Evolutionary conservation across 2,888 invertebrate genomes (phyloP).

Genomic region (Dorcus hopei): DNA sequence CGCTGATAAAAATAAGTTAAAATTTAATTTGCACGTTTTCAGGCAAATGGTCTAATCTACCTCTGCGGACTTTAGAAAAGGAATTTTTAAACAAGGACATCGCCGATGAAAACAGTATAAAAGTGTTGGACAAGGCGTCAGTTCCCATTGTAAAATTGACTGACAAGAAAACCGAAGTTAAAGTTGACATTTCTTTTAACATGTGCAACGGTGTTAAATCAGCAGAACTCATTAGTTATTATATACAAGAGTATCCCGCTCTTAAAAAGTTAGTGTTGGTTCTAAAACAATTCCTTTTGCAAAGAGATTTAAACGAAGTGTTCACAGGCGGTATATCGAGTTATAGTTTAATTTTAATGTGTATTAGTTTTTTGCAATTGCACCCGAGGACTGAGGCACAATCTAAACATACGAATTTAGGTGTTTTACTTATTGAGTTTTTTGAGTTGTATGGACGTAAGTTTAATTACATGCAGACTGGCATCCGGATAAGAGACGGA

Average conservation of each 20-base stretch:
- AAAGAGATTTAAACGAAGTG: constrained; percentile 98
- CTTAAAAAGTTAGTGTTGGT: constrained; percentile 94
- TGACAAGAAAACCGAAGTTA: constrained; percentile 80
- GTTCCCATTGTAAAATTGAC: constrained; percentile 98
- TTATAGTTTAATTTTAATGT: constrained; percentile 97
- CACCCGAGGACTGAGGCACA: constrained; percentile 78
- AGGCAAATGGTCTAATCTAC: constrained; percentile 88
- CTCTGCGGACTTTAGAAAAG: constrained; percentile 86
- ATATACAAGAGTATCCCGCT: constrained; percentile 83
- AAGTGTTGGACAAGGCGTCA: constrained; percentile 96
- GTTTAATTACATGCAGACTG: constrained; percentile 93
- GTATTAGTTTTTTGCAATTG: constrained; percentile 93
- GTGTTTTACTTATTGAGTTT: constrained; percentile 93
- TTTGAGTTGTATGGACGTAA: constrained; percentile 95
- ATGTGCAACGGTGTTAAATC: constrained; percentile 97
- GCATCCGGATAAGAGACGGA: constrained; percentile 89
- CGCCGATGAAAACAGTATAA: constrained; percentile 84
- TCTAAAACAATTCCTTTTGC: constrained; percentile 95
- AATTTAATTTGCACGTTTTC: constrained; percentile 20
- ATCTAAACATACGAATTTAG: constrained; percentile 63
- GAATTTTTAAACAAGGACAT: constrained; percentile 87
- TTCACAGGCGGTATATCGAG: constrained; percentile 99
- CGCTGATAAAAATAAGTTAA: no score
- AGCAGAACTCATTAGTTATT: constrained; percentile 91
- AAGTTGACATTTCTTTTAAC: constrained; percentile 99